Evolutionary conservation across 2,888 invertebrate species (phyloP).

Genomic region (Zaprionus bogoriensis): DNA sequence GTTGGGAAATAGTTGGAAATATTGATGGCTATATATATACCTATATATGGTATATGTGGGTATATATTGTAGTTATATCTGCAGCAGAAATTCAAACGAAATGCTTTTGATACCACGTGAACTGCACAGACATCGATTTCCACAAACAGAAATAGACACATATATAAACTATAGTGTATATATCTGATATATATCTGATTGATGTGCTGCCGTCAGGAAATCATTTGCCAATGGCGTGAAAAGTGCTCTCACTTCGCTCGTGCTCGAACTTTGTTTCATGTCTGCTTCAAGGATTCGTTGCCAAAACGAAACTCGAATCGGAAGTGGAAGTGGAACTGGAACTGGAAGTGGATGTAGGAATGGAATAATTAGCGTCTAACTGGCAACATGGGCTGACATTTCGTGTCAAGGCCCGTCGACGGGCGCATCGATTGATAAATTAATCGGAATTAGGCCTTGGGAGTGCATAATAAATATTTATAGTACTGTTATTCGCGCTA

Average conservation of each 20-base stretch:
- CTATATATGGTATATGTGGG: too few relatives aligned
- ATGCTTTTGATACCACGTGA: neutral
- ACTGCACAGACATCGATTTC: neutral
- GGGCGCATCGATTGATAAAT: conserved; percentile 70
- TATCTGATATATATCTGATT: conserved; percentile 54
- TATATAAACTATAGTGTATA: conserved; percentile 13
- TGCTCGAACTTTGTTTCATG: conserved; percentile 50
- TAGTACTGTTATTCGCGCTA: conserved; percentile 32
- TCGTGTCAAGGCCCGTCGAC: conserved; percentile 65
- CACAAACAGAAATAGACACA: neutral
- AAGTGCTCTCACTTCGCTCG: conserved; percentile 57
- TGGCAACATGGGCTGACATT: conserved; percentile 48
- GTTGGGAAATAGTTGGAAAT: too few relatives aligned
- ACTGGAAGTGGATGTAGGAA: conserved; percentile 24
- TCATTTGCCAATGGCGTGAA: conserved; percentile 72
- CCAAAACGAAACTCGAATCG: conserved; percentile 8
- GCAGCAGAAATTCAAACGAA: too few relatives aligned
- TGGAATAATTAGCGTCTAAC: conserved; percentile 66
- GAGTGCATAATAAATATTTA: conserved; percentile 70
- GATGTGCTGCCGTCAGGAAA: conserved; percentile 65
- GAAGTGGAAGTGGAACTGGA: conserved; percentile 3
- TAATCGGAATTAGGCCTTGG: conserved; percentile 73
- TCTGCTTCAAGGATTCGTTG: conserved; percentile 47
- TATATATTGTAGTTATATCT: too few relatives aligned
- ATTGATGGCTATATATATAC: too few relatives aligned